Evolutionary conservation across 1,140 invertebrate species (phyloP).

Genomic region (Leptinotarsa undecemlineata): DNA sequence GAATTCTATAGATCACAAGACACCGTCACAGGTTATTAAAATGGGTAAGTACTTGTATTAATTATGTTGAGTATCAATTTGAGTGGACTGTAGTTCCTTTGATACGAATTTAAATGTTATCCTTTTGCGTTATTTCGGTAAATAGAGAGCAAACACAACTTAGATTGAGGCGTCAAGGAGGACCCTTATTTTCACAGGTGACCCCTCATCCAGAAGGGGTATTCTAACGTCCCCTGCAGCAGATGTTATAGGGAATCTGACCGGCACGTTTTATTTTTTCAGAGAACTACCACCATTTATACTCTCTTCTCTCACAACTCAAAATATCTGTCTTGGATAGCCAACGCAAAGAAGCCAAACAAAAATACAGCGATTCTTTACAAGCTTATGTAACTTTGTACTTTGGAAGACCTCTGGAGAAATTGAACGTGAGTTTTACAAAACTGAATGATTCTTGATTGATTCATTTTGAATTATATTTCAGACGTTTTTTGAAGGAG

Average conservation of each 20-base stretch:
- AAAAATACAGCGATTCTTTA: conserved; percentile 88
- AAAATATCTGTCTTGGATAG: conserved; percentile 90
- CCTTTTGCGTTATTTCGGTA: too few relatives aligned
- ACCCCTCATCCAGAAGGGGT: too few relatives aligned
- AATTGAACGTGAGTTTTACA: conserved; percentile 77
- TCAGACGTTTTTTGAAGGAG: conserved; percentile 93
- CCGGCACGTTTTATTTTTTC: conserved; percentile 45
- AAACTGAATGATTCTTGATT: background rate
- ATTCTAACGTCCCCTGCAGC: too few relatives aligned
- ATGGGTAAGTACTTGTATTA: conserved; percentile 67
- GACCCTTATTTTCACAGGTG: too few relatives aligned
- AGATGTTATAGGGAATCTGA: too few relatives aligned
- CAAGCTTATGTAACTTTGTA: conserved; percentile 90
- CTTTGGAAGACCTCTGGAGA: conserved; percentile 94
- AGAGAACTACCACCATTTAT: conserved; percentile 97
- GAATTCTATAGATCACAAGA: conserved; percentile 88
- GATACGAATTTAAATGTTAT: too few relatives aligned
- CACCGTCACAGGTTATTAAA: conserved; percentile 91
- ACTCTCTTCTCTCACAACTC: conserved; percentile 82
- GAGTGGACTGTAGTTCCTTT: too few relatives aligned
- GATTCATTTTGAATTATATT: conserved; percentile 47
- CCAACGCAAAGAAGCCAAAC: conserved; percentile 88
- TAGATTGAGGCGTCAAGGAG: too few relatives aligned
- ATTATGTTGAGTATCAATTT: too few relatives aligned
- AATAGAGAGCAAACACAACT: too few relatives aligned